Evolutionary conservation across 2,113 vertebrate species (phyloP).

Genomic region (Hyperoodon ampullatus): DNA sequence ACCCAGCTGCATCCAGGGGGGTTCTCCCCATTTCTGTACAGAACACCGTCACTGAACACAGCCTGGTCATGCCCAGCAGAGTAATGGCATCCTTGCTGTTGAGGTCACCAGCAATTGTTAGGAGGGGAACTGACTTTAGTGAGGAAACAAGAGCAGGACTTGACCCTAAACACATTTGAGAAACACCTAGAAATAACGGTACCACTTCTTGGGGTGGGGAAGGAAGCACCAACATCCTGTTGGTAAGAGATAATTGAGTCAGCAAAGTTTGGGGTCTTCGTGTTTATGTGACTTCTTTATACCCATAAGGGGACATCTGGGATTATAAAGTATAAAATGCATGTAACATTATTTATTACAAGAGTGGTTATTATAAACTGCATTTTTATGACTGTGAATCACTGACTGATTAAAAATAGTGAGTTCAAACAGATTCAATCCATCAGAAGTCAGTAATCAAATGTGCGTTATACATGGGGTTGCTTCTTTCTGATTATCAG

Average conservation of each 20-base stretch:
- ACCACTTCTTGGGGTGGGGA: background rate
- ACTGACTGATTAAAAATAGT: background rate
- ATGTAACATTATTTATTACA: background rate
- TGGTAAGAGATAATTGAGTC: background rate
- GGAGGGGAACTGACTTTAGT: background rate
- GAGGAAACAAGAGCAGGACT: slow-evolving; percentile 18
- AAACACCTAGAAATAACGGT: slow-evolving; percentile 28
- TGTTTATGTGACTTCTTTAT: background rate
- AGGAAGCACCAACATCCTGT: background rate
- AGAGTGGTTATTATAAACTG: background rate
- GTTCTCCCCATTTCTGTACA: background rate
- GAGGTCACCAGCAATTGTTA: background rate
- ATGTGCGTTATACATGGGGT: background rate
- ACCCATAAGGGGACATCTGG: background rate
- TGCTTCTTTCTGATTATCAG: background rate
- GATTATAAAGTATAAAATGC: background rate
- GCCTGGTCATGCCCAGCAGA: too few species aligned
- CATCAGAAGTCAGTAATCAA: background rate
- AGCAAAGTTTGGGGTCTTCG: background rate
- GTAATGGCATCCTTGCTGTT: rapidly evolving
- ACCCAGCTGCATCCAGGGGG: rapidly evolving
- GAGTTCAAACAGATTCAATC: background rate
- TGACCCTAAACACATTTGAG: background rate
- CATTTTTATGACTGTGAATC: background rate
- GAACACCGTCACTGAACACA: rapidly evolving